Evolutionary conservation across 2,113 vertebrate species (phyloP).

Genomic region (Chaetura pelagica): DNA sequence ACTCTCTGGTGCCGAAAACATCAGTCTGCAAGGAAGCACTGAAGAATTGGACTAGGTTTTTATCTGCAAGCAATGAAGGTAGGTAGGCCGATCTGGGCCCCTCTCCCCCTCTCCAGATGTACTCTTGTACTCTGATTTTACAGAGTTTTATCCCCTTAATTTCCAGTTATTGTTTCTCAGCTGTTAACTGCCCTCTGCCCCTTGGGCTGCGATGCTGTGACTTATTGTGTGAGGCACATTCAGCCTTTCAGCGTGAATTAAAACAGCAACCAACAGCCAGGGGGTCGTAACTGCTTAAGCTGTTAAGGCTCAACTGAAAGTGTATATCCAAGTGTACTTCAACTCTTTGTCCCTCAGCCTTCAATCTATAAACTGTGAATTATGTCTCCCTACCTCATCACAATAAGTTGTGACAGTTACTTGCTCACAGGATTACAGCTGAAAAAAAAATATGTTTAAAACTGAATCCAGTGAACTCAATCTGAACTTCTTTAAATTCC

Average conservation of each 20-base stretch:
- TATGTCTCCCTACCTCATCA: constrained; percentile 1
- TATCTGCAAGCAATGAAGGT: neutral
- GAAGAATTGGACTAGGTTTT: neutral
- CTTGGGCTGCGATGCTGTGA: neutral
- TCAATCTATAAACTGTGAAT: neutral
- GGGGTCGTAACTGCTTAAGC: constrained; percentile 1
- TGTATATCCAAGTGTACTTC: neutral
- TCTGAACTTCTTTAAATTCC: constrained; percentile 22
- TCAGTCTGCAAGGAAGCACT: neutral
- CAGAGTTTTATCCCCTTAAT: neutral
- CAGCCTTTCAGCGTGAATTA: neutral
- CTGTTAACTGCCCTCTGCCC: constrained; percentile 1
- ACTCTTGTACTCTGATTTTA: neutral
- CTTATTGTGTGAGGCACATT: neutral
- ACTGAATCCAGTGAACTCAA: neutral
- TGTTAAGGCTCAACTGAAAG: constrained; percentile 2
- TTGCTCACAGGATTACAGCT: constrained; percentile 19
- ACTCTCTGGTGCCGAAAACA: neutral
- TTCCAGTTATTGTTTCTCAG: constrained; percentile 24
- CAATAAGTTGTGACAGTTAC: neutral
- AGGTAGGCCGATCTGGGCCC: neutral
- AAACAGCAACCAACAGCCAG: neutral
- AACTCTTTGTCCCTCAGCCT: neutral
- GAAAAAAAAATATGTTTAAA: constrained; percentile 15
- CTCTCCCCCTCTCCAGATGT: neutral